Conservation (phyloP, 2,888 invertebrate species). For the Oligia fasciuncula region DNA sequence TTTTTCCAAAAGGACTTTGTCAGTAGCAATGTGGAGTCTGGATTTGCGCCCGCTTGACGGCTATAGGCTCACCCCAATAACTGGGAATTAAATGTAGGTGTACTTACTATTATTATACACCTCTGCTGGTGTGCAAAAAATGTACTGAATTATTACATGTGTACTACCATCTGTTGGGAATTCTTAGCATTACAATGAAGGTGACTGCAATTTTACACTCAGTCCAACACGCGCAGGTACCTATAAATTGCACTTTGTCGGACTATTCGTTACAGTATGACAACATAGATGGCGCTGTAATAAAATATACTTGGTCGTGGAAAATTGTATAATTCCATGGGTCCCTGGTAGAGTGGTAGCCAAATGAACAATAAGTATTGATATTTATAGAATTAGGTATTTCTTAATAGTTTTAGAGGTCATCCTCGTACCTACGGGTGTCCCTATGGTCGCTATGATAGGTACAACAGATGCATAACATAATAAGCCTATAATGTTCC, state of each 20-base stretch:
- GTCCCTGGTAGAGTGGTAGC: too few species aligned
- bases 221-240: too few species aligned
- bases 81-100: neutral
- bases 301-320: neutral
- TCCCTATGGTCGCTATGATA: neutral
- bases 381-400: neutral
- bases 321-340: neutral
- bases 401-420: neutral
- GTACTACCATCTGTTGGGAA: neutral
- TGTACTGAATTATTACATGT: neutral
- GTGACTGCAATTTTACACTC: neutral
- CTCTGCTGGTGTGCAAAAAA: neutral
- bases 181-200: neutral
- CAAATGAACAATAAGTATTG: neutral
- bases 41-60: neutral
- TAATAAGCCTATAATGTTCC: neutral
- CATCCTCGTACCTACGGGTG: rapidly evolving
- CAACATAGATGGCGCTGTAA: slow-evolving; percentile 21
- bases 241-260: neutral
- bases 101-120: neutral
- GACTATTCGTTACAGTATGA: slow-evolving; percentile 2
- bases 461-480: neutral
- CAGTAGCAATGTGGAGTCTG: neutral
- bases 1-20: neutral
- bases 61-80: neutral